phyloP scores from a whole-genome alignment of 1,140 invertebrate genomes.

The Leguminivora glycinivorella region DNA sequence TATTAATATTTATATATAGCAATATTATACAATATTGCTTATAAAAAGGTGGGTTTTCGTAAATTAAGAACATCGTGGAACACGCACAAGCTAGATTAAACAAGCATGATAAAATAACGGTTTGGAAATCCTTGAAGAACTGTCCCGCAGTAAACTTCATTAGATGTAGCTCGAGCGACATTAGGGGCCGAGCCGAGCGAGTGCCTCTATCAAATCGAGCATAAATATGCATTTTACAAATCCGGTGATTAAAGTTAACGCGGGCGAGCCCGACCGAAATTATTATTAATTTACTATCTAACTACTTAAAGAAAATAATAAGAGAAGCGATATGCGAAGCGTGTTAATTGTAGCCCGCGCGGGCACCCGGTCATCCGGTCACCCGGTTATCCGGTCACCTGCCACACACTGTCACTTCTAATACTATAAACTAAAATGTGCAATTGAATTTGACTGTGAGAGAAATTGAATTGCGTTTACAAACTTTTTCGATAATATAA shows the following conservation, averaged over 20 bases:
- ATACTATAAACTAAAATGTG: neutral
- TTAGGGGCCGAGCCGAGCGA: neutral
- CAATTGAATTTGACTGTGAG: constrained; percentile 1
- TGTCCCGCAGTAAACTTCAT: neutral
- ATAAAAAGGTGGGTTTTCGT: no score
- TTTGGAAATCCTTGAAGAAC: neutral
- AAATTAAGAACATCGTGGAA: no score
- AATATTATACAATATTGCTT: no score
- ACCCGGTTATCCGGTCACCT: no score
- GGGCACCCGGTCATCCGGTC: no score
- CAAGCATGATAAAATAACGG: neutral
- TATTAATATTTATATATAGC: no score
- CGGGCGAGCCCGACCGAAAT: constrained; percentile 21
- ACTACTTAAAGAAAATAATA: constrained; percentile 59
- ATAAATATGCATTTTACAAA: neutral
- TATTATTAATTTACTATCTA: constrained; percentile 70
- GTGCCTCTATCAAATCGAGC: neutral
- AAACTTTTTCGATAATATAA: neutral
- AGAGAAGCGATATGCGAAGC: constrained; percentile 42
- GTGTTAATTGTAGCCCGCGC: constrained; percentile 40
- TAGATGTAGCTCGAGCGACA: neutral
- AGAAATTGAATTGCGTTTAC: constrained; percentile 1
- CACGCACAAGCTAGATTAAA: no score
- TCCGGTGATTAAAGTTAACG: constrained; percentile 27
- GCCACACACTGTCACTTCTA: neutral